A percentile compares a stretch with the other conserved stretches of the same genome.
Conservation (phyloP, 2,113 vertebrate genomes). For the Danionella cerebrum region DNA sequence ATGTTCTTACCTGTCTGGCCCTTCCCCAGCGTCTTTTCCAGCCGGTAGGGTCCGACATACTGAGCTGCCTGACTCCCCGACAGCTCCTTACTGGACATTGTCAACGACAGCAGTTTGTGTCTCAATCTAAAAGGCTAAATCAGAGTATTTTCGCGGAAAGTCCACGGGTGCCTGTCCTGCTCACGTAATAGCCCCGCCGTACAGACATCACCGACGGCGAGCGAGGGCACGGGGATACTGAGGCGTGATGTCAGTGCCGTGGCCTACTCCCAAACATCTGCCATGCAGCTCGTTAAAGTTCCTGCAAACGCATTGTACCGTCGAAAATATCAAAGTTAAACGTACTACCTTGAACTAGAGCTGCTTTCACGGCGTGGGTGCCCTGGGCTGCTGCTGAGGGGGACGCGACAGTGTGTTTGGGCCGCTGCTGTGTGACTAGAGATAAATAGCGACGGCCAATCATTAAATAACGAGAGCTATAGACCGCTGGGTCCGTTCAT, state of each 20-base stretch:
- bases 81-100: constrained; percentile 69
- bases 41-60: constrained; percentile 70
- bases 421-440: not conserved
- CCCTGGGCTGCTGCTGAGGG: too few relatives aligned
- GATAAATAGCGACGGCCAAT: not conserved
- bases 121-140: constrained; percentile 24
- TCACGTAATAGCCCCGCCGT: constrained; percentile 42
- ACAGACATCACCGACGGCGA: constrained; percentile 53
- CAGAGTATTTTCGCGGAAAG: constrained; percentile 28
- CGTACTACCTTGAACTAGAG: not conserved
- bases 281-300: constrained; percentile 45
- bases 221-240: constrained; percentile 34
- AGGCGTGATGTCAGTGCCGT: constrained; percentile 53
- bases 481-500: not conserved
- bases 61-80: constrained; percentile 63
- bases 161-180: constrained; percentile 43
- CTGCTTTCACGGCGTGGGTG: too few relatives aligned
- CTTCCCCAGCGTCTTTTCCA: constrained; percentile 73
- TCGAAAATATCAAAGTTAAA: not conserved
- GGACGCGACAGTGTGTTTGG: not conserved
- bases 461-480: too few relatives aligned
- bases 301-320: constrained; percentile 8
- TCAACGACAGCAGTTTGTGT: constrained; percentile 26
- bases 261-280: constrained; percentile 59
- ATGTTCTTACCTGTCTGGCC: constrained; percentile 68